Base-by-base conservation (phyloP, 92 coral and sea anemone species). In the Phenganax marumi region DNA sequence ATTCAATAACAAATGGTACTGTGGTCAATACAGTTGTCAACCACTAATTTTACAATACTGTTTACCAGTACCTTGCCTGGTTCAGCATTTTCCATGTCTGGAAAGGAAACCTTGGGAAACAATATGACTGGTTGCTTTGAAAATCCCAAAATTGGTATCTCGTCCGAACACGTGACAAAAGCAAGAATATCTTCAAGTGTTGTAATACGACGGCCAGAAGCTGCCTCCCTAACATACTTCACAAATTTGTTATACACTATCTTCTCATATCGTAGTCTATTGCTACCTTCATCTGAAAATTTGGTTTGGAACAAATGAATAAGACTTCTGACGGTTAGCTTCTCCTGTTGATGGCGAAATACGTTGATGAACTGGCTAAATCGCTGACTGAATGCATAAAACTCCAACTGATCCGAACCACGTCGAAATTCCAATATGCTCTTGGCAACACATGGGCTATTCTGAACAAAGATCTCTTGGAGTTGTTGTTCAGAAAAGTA, bases 401-500 rank as follows among this genome's bases (percentile, higher is more conserved):
- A 2, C 5, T 5, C 43, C 43, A 33, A 33, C 43, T 33, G 43
- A 5, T 33, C 43, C 5, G 5, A 33, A 33, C 43, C 43, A 33
- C 43, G 43, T 1, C 43, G 43, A 33, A 33, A 33, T 33, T 33
- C 43, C 43, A 33, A 33, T 33, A 33, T 33, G 43, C 43, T 33
- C 43, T 33, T 33, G 12, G 88, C 74, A n/a, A 11, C 10, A 39
- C 33, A 5, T 7, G 24, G 50, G 6, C 39, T 50, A 4, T 73
- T 46, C 9, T 64, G 73, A 57, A 68, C 55, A 60, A 84, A 88
- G 0, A 87, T 84, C 51, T 70, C 88, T 19, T 84, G 61, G 5
- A 84, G 14, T 33, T 26, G 17, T 57, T 73, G 56, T 52, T 84
- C 88, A 52, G 86, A 84, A 18, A 84, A 70, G 78, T 84, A 76